Evolutionary conservation across 1,140 invertebrate genomes (phyloP).

Genomic region (Euschistus heros): DNA sequence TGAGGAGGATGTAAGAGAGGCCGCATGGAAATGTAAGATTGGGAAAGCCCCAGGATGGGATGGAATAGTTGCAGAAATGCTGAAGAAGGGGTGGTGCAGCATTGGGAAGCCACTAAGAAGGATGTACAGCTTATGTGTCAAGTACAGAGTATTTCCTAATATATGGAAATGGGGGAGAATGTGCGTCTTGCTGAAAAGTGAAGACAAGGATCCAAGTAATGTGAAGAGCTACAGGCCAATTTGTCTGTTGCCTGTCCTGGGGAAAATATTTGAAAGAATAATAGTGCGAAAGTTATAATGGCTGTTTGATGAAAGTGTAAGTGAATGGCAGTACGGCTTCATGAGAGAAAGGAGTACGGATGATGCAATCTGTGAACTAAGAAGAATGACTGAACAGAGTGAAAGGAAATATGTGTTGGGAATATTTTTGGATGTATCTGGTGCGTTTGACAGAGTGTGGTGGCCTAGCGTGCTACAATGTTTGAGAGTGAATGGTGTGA

Average conservation of each 20-base stretch:
- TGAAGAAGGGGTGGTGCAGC: background rate
- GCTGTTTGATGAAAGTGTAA: too few species aligned
- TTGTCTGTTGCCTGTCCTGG: background rate
- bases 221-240: background rate
- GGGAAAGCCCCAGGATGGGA: background rate
- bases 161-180: background rate
- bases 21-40: background rate
- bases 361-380: background rate
- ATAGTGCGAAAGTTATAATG: too few species aligned
- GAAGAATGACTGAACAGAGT: background rate
- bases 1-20: background rate
- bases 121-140: background rate
- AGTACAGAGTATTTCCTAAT: background rate
- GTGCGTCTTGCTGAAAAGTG: background rate
- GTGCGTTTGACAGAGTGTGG: constrained; percentile 25
- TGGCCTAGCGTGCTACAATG: constrained; percentile 18
- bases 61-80: background rate
- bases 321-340: background rate
- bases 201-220: background rate
- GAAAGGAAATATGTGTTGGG: constrained; percentile 9
- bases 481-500: background rate
- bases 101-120: background rate
- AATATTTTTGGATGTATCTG: constrained; percentile 2
- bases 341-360: background rate
- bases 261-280: too few species aligned